phyloP scores from a whole-genome alignment of 92 coral and sea anemone species.

The Paramuricea clavata region DNA sequence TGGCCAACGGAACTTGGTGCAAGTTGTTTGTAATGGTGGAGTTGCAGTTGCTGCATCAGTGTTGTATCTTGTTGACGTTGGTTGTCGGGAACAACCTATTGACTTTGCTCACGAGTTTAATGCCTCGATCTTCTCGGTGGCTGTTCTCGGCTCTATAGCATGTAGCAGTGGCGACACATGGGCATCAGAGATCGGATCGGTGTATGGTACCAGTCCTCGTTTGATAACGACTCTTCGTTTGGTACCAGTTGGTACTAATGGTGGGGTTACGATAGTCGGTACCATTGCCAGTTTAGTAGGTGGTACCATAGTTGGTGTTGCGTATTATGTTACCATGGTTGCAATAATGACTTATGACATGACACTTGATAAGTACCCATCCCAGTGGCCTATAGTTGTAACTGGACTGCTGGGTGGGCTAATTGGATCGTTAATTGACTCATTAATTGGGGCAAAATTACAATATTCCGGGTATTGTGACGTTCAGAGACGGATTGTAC shows the following conservation, averaged over 20 bases:
- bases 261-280: slow-evolving; percentile 91
- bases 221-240: slow-evolving; percentile 85
- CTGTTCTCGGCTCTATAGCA: slow-evolving; percentile 86
- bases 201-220: slow-evolving; percentile 75
- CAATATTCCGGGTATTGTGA: slow-evolving; percentile 96
- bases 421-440: slow-evolving; percentile 87
- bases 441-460: slow-evolving; percentile 92
- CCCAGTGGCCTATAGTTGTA: slow-evolving; percentile 95
- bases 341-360: slow-evolving; percentile 66
- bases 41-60: slow-evolving; percentile 81
- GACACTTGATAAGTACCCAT: slow-evolving; percentile 61
- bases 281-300: slow-evolving; percentile 85
- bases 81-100: slow-evolving; percentile 88
- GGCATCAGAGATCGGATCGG: slow-evolving; percentile 98
- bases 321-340: slow-evolving; percentile 74
- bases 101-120: slow-evolving; percentile 93
- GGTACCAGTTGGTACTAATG: slow-evolving; percentile 98
- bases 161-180: slow-evolving; percentile 99
- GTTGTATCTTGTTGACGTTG: slow-evolving; percentile 85
- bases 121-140: slow-evolving; percentile 89
- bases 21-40: slow-evolving; percentile 98
- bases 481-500: slow-evolving; percentile 79
- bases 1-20: slow-evolving; percentile 98
- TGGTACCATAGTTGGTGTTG: slow-evolving; percentile 83
- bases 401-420: slow-evolving; percentile 91